These are phyloP conservation scores for Hippoglossus hippoglossus DNA, from an alignment of 2,797 vertebrate genomes.

Conservation along the genomic window DNA sequence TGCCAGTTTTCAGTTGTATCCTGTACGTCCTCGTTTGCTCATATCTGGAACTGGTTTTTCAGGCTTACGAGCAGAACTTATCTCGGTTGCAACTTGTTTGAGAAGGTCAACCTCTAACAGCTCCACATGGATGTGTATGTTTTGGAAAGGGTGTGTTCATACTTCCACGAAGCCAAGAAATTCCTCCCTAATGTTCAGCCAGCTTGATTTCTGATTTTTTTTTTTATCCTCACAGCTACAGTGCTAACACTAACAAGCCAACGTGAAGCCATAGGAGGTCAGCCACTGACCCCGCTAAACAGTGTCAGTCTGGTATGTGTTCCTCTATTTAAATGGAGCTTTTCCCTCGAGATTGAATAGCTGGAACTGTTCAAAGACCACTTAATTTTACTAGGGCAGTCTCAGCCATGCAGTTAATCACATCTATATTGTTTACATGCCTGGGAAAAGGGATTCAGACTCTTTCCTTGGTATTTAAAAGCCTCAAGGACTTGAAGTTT, in stretches of 20 bases:
- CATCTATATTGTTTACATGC: slow-evolving; percentile 48
- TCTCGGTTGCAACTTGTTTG: slow-evolving; percentile 39
- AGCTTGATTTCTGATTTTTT: slow-evolving; percentile 17
- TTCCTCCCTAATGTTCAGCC: slow-evolving; percentile 17
- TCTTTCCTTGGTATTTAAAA: slow-evolving; percentile 36
- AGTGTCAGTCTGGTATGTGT: slow-evolving; percentile 65
- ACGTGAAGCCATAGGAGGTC: slow-evolving; percentile 36
- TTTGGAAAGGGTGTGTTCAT: slow-evolving; percentile 28
- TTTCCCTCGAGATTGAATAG: slow-evolving; percentile 53
- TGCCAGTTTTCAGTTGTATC: slow-evolving; percentile 32
- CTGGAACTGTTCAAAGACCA: slow-evolving; percentile 49
- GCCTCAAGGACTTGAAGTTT: slow-evolving; percentile 53
- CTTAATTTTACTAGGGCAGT: slow-evolving; percentile 58
- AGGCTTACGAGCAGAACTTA: slow-evolving; percentile 12
- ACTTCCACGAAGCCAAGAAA: slow-evolving; percentile 29
- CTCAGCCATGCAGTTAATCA: slow-evolving; percentile 59
- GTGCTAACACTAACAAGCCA: slow-evolving; percentile 32
- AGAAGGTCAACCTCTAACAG: slow-evolving; percentile 5
- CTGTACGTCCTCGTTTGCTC: slow-evolving; percentile 12
- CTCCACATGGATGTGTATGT: slow-evolving; percentile 21
- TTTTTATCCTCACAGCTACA: slow-evolving; percentile 29
- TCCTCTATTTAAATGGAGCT: slow-evolving; percentile 44
- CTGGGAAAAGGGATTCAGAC: slow-evolving; percentile 39
- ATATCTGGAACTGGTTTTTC: slow-evolving; percentile 59
- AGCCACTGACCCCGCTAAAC: slow-evolving; percentile 36